Evolutionary conservation across 2,888 invertebrate species (phyloP), one percentile per base, ranked within the genome.

Genomic region (Trisateles emortualis): DNA sequence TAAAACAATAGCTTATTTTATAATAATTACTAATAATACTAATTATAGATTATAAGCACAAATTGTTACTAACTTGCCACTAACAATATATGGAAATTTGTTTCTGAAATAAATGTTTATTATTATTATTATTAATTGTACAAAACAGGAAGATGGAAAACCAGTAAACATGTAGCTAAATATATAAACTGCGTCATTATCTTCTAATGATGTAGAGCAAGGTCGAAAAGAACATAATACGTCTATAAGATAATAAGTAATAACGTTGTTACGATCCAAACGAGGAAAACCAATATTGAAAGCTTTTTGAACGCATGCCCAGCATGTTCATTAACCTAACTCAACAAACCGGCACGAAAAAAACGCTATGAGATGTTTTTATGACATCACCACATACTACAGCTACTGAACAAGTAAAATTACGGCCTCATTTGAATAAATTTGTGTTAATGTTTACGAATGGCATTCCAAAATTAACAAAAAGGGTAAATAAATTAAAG

Each of bases 271-370:
- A 44, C 35, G 35, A 22, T 35, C 33, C 8, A 9, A n/a, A 26
- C 0, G 26, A 44, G 24, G 35, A 32, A 42, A 35, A 44, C 13
- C 22, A 24, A 26, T 26, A 44, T 44, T 14, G 14, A 24, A 35
- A 44, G 24, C 33, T 35, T 44, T 26, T 35, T 44, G 44, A 35
- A 44, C 35, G 22, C 5, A 10, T 24, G 44, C 44, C 44, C 33
- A 35, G 14, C 14, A 22, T 44, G 33, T 22, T 35, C 35, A 33
- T 35, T 24, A 44, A 10, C 8, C 5, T 35, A 11, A 35, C 14
- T 22, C 24, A 5, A 8, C 19, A 9, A n/a, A 13, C 8, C 9
- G 13, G 22, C 22, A 13, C n/a, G 26, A 14, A 29, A 29, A n/a
- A 8, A 26, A 6, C 8, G 26, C 9, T 26, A 19, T 3, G 26